Base-by-base conservation (phyloP, 2,113 vertebrate genomes). In the Amblyornis subalaris region DNA sequence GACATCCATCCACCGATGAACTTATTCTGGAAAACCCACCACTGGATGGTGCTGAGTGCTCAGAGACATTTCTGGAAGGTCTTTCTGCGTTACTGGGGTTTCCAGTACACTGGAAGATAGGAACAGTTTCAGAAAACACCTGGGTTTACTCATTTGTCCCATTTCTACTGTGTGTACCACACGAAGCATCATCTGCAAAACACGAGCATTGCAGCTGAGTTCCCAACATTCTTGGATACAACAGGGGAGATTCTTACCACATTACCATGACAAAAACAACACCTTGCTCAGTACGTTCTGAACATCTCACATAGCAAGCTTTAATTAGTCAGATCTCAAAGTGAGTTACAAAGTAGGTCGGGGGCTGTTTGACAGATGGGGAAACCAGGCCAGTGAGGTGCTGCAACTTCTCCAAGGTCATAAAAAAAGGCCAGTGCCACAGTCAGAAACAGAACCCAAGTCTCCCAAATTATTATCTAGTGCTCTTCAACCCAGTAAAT, bases 321-420 rank as follows among this genome's bases (percentile, higher is more conserved):
- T 79, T 89, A 84, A 76, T 85, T 82, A 72, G 91, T 48, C 81
- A 88, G 54, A 66, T 62, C 78, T 85, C 84, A 53, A 85, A 91
- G 54, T 42, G n/a, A 93, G 50, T 70, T 79, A 48, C 60, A 82
- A 95, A 95, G 51, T 88, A 91, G 94, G 85, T 74, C 6, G 1
- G 62, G 53, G 73, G 15, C 42, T 72, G 33, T 80, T 88, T 61
- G 62, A 88, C 93, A 94, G 93, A 94, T 73, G 82, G 66, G 47
- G 44, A 95, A 95, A 91, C 54, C 82, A 88, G 93, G 79, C 45
- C 80, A 75, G 42, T 4, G 16, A 79, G 74, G 84, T 47, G 70
- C 77, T 83, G 62, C 53, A 85, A 12, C 48, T 76, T 79, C 47
- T 51, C 50, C 71, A 86, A 95, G 70, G 89, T 89, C 80, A 69